Conservation (phyloP, 2,797 vertebrate species). For the Sarcoramphus papa region DNA sequence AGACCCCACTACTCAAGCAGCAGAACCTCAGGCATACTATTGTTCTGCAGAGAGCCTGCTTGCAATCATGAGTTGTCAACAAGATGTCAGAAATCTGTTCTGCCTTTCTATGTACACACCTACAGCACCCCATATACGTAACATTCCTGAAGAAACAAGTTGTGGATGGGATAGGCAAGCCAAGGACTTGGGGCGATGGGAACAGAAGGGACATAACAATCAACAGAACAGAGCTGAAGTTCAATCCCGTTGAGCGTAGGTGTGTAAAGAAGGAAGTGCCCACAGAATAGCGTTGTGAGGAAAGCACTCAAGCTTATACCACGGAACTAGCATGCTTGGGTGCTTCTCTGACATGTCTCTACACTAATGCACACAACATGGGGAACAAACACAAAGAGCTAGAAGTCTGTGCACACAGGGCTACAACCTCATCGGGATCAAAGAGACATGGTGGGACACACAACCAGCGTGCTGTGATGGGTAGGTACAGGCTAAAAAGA, state of each 20-base stretch:
- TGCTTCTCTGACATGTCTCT: background rate
- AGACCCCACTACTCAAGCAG: background rate
- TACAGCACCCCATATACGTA: background rate
- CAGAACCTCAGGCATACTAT: background rate
- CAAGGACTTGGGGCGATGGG: background rate
- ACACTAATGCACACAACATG: background rate
- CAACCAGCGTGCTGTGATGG: rapidly evolving
- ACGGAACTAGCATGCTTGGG: background rate
- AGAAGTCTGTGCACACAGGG: background rate
- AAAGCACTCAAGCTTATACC: background rate
- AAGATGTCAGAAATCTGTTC: background rate
- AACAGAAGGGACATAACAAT: background rate
- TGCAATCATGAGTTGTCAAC: background rate
- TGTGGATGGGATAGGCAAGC: background rate
- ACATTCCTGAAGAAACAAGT: background rate
- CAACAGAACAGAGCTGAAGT: background rate
- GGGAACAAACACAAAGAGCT: background rate
- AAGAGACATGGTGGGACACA: background rate
- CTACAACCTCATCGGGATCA: background rate
- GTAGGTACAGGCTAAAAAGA: background rate
- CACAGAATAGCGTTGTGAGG: background rate
- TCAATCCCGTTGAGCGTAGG: background rate
- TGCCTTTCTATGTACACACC: background rate
- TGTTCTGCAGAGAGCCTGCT: background rate
- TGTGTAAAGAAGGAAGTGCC: background rate